These are phyloP conservation scores for Hemaris fuciformis DNA, from an alignment of 2,888 invertebrate species.

Conservation along the genomic window DNA sequence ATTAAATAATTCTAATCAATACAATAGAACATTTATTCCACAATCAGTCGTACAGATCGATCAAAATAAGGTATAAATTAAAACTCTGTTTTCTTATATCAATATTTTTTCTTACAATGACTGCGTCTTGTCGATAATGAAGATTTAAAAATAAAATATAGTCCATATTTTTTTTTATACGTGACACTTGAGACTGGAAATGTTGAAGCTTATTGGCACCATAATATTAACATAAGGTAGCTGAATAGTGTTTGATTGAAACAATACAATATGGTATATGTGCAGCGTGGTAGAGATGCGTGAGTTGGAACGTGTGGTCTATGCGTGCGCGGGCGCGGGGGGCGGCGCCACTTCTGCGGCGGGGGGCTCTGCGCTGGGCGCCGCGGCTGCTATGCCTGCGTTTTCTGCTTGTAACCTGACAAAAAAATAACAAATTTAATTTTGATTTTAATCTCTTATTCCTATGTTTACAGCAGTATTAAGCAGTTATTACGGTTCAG, in stretches of 20 bases:
- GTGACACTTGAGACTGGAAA: background rate
- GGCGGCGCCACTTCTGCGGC: conserved; percentile 37
- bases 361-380: conserved; percentile 24
- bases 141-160: background rate
- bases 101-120: background rate
- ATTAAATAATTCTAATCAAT: conserved; percentile 14
- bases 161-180: background rate
- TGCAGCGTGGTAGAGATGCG: background rate
- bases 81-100: background rate
- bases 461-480: no score
- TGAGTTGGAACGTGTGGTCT: conserved; percentile 11
- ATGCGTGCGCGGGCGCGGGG: conserved; percentile 35
- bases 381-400: conserved; percentile 35
- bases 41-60: background rate
- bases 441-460: background rate
- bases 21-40: conserved; percentile 1
- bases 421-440: background rate
- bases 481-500: no score
- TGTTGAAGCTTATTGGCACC: background rate
- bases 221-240: background rate
- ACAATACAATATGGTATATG: background rate
- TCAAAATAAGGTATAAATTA: background rate
- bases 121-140: background rate
- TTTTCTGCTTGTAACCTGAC: conserved; percentile 60
- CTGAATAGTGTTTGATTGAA: background rate